Evolutionary conservation across 2,797 vertebrate genomes (phyloP), one percentile per base, ranked within the genome.

Genomic region (Echiichthys vipera): DNA sequence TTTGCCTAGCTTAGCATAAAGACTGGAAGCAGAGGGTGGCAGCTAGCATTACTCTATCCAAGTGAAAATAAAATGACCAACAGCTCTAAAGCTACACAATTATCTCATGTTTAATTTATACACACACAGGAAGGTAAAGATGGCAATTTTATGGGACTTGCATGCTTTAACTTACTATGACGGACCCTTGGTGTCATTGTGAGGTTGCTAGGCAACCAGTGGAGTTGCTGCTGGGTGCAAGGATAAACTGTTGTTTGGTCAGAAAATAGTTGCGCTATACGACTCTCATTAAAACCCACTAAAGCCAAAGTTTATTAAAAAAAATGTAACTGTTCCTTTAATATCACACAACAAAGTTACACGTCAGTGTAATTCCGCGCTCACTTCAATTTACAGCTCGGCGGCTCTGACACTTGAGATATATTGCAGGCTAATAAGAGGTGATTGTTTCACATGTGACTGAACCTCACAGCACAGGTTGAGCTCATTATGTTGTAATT

Each of bases 401-500:
- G 10, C 58, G 57, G 43, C 54, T 74, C 63, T 58, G 73, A 74
- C 78, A 84, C 82, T 71, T 56, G 32, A 73, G 49, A 63, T 69
- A 61, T 74, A 63, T 11, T 6, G 22, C 71, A 30, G 61, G 55
- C 53, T 74, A 77, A 80, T 45, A 29, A 80, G 78, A 74, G 22
- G 47, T 72, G 84, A 88, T 80, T 78, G 71, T 74, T 81, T 66
- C 72, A 78, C 65, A 80, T 83, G 83, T 80, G 78, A 85, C 67
- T 81, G 71, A 84, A 64, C 34, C 65, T 65, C 75, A 22, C 78
- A 36, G 78, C 63, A 53, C 77, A 80, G 74, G 72, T 59, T 73
- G 73, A 87, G 80, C 80, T 91, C 88, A 87, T 91, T 88, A 86
- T 73, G 39, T 58, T 83, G 62, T 81, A 84, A 72, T 71, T 86